Conservation (phyloP, 1,140 invertebrate genomes). For the Drosophila nebulosa region DNA sequence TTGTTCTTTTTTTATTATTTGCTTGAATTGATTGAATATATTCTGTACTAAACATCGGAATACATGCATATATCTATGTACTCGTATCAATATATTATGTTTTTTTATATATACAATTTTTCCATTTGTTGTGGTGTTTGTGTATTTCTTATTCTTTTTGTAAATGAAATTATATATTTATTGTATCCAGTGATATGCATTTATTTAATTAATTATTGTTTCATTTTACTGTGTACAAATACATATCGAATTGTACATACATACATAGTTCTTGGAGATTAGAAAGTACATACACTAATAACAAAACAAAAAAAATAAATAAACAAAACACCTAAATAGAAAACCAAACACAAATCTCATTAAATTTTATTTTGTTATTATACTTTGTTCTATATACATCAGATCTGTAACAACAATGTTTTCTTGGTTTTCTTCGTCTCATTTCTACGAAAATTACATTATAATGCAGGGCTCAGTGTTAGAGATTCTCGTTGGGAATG, state of each 20-base stretch:
- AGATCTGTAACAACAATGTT: not conserved
- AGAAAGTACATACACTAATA: not conserved
- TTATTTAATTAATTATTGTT: slow-evolving; percentile 59
- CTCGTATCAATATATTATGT: slow-evolving; percentile 7
- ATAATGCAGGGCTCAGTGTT: not conserved
- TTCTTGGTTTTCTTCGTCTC: not conserved
- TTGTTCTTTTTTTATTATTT: slow-evolving; percentile 19
- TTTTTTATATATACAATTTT: slow-evolving; percentile 16
- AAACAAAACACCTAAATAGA: not conserved
- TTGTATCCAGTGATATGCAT: slow-evolving; percentile 73
- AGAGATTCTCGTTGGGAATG: not conserved
- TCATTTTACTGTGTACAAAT: slow-evolving; percentile 9
- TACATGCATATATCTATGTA: slow-evolving; percentile 19
- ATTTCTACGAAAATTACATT: not conserved
- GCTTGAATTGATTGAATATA: slow-evolving; percentile 46
- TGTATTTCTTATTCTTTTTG: not conserved
- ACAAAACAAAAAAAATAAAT: not conserved
- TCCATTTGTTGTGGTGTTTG: not conserved
- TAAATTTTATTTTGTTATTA: not conserved
- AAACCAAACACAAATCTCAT: not conserved
- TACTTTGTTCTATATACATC: not conserved
- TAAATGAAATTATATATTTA: slow-evolving; percentile 23
- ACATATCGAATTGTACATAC: not conserved
- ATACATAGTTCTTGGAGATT: not conserved
- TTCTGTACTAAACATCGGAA: slow-evolving; percentile 21